A percentile compares a stretch with the other conserved stretches of the same genome.
Evolutionary conservation across 2,113 vertebrate species (phyloP).

Genomic region (Muntiacus muntjak): DNA sequence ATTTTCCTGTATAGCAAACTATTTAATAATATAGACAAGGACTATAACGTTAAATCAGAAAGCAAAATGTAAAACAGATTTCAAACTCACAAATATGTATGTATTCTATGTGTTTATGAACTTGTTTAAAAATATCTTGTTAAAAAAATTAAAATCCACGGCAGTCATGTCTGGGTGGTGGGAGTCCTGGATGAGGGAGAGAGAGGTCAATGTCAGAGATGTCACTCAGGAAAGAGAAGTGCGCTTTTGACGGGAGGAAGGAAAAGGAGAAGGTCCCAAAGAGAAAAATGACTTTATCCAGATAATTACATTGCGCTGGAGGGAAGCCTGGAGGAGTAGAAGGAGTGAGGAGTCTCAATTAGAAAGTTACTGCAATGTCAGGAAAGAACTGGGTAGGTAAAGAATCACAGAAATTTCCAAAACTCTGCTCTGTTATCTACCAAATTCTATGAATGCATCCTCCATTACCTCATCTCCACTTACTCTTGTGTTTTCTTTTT

Average conservation of each 20-base stretch:
- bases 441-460: not conserved
- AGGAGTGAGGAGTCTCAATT: not conserved
- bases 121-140: not conserved
- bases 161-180: not conserved
- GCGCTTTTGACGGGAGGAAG: not conserved
- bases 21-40: not conserved
- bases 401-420: not conserved
- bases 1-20: not conserved
- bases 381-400: not conserved
- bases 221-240: not conserved
- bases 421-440: not conserved
- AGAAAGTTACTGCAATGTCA: not conserved
- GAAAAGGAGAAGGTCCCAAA: not conserved
- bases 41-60: not conserved
- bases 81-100: not conserved
- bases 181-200: not conserved
- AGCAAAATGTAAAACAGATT: not conserved
- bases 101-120: not conserved
- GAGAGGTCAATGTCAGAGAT: not conserved
- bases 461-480: not conserved
- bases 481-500: not conserved
- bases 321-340: not conserved
- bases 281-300: not conserved
- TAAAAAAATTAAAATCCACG: not conserved
- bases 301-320: not conserved